Evolutionary conservation across 2,113 vertebrate species (phyloP), one percentile per base, ranked within the genome.

Genomic region (Alexandromys fortis): DNA sequence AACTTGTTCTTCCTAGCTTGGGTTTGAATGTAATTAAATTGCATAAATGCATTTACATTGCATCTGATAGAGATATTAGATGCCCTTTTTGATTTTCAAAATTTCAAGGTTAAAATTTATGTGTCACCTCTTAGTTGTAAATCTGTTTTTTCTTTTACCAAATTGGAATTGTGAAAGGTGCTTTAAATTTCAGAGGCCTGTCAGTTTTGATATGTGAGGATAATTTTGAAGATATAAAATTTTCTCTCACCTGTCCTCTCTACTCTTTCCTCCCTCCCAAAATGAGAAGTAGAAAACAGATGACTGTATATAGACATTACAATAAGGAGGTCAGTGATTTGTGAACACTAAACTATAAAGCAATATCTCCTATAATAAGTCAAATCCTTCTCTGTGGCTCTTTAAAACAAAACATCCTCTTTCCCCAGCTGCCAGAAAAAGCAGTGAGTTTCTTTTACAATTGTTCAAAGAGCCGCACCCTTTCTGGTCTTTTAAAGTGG

Each of bases 171-270:
- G 12, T 97, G 94, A 91, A 86, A 96, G 79, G 38, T 97, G 92
- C 42, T 93, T 89, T 96, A 98, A 98, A 98, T 87, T 49, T 90
- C 97, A 97, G 92, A 94, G 58, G 65, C 95, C 96, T 98, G 97
- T 98, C 72, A 94, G 63, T 68, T 98, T 98, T 98, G 97, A 92
- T 98, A 96, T 97, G 94, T 98, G 95, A 96, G 96, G 94, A 89
- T 90, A 97, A 98, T 95, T 98, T 94, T 89, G 92, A 97, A 92
- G 90, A 83, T 97, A 97, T 94, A 96, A 96, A 97, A 92, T 82
- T 94, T 89, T 94, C 63, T 38, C 90, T 73, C 89, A 72, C 38
- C 86, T 93, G 63, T 93, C 75, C 78, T 11, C 55, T 78, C 26
- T 92, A 42, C 45, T 45, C 81, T 93, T 93, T 91, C 30, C 17